These are phyloP conservation scores for Peromyscus polionotus DNA, from an alignment of 2,113 vertebrate genomes.

Conservation along the genomic window DNA sequence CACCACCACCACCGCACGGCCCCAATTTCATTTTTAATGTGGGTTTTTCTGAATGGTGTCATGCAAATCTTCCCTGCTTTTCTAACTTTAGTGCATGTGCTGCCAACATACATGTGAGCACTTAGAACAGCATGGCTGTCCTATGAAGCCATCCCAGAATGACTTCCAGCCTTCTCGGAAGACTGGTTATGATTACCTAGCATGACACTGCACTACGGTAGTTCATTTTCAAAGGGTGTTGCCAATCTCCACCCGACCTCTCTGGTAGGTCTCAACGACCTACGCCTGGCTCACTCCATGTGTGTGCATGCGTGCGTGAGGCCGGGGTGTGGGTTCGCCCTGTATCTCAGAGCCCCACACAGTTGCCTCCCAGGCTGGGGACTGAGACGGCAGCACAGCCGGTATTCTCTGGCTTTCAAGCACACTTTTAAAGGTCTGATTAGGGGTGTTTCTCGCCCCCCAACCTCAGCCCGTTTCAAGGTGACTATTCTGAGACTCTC, in stretches of 20 bases:
- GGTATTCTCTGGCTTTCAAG: background rate
- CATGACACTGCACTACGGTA: too few relatives aligned
- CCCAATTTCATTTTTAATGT: background rate
- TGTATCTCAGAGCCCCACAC: fast-evolving
- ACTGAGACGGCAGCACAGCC: fast-evolving
- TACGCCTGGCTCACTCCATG: fast-evolving
- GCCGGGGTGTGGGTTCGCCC: background rate
- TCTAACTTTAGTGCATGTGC: background rate
- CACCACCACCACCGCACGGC: too few relatives aligned
- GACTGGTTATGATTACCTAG: background rate
- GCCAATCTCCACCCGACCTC: background rate
- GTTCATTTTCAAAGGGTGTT: background rate
- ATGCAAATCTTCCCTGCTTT: background rate
- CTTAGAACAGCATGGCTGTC: fast-evolving
- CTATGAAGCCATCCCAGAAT: fast-evolving
- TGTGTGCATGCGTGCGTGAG: too few relatives aligned
- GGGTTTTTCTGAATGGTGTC: background rate
- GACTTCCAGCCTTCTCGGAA: background rate
- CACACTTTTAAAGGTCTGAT: background rate
- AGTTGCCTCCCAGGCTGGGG: background rate
- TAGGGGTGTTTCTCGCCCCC: background rate
- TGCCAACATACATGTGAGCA: too few relatives aligned
- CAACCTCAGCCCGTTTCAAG: background rate
- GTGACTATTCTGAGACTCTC: background rate
- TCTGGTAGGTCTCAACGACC: fast-evolving